These are phyloP conservation scores for Melanchra persicariae DNA, from an alignment of 2,888 invertebrate genomes.

Conservation along the genomic window DNA sequence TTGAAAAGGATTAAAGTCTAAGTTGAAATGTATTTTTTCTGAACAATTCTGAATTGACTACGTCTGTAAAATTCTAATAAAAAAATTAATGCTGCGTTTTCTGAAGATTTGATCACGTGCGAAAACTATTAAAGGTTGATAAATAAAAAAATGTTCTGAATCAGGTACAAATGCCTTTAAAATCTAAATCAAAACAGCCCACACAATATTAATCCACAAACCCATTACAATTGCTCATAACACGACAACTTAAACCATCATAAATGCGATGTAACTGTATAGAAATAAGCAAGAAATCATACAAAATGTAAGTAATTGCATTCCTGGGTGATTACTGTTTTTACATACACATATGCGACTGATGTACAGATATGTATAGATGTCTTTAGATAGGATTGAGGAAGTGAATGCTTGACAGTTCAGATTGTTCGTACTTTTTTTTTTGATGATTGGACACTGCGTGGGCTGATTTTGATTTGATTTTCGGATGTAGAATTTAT, in stretches of 20 bases:
- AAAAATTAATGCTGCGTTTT: not conserved
- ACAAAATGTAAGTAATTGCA: slow-evolving; percentile 16
- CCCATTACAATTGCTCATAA: not conserved
- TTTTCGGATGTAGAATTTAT: too few relatives aligned
- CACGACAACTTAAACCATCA: slow-evolving; percentile 1
- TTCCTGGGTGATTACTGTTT: slow-evolving; percentile 40
- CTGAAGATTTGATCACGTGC: not conserved
- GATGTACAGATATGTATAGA: not conserved
- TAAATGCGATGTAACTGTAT: slow-evolving; percentile 38
- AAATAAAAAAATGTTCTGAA: not conserved
- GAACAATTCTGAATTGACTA: not conserved
- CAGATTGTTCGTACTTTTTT: not conserved
- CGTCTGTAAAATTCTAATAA: not conserved
- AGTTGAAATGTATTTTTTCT: not conserved
- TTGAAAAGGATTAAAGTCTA: not conserved
- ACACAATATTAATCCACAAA: not conserved
- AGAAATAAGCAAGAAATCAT: slow-evolving; percentile 37
- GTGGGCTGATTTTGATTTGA: not conserved
- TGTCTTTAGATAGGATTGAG: slow-evolving; percentile 29
- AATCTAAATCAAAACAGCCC: not conserved
- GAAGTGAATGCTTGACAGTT: slow-evolving; percentile 8
- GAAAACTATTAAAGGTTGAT: not conserved
- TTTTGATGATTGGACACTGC: not conserved
- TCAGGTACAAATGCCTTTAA: not conserved
- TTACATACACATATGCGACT: slow-evolving; percentile 13